Evolutionary conservation across 2,797 vertebrate genomes (phyloP).

Genomic region (Melanotaenia boesemani): DNA sequence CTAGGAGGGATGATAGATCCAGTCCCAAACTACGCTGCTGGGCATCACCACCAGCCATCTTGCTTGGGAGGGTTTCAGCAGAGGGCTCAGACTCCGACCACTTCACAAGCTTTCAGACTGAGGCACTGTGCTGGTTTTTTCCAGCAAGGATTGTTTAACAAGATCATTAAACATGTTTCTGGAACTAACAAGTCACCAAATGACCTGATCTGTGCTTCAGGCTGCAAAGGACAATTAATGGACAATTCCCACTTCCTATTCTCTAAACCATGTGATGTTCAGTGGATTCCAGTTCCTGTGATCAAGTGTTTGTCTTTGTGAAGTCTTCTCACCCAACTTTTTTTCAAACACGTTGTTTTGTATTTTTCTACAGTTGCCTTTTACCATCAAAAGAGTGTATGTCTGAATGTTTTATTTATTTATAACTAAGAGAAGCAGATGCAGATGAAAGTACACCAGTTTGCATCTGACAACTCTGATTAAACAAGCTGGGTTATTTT

Average conservation of each 20-base stretch:
- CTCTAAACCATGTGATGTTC: not conserved
- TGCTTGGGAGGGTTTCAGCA: constrained; percentile 5
- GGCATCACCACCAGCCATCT: constrained; percentile 21
- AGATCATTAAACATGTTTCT: constrained; percentile 32
- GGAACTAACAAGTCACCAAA: constrained; percentile 31
- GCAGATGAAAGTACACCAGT: not conserved
- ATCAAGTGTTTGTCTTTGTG: not conserved
- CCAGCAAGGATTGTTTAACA: constrained; percentile 65
- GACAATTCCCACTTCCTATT: constrained; percentile 6
- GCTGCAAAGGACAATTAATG: constrained; percentile 24
- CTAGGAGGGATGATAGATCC: constrained; percentile 40
- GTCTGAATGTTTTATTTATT: not conserved
- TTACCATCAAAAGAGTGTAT: not conserved
- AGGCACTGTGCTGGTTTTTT: constrained; percentile 30
- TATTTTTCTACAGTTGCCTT: not conserved
- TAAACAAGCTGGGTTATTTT: not conserved
- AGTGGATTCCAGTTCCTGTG: not conserved
- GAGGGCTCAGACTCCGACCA: constrained; percentile 10
- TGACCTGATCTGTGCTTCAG: constrained; percentile 17
- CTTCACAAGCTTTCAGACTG: constrained; percentile 27
- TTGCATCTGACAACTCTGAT: not conserved
- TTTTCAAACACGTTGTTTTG: not conserved
- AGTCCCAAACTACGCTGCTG: constrained; percentile 8
- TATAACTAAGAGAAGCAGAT: not conserved
- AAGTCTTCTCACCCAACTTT: not conserved